These are phyloP conservation scores for Nesometra sesokonis DNA, from an alignment of 35 echinoderm and acorn worm genomes.

Conservation along the genomic window DNA sequence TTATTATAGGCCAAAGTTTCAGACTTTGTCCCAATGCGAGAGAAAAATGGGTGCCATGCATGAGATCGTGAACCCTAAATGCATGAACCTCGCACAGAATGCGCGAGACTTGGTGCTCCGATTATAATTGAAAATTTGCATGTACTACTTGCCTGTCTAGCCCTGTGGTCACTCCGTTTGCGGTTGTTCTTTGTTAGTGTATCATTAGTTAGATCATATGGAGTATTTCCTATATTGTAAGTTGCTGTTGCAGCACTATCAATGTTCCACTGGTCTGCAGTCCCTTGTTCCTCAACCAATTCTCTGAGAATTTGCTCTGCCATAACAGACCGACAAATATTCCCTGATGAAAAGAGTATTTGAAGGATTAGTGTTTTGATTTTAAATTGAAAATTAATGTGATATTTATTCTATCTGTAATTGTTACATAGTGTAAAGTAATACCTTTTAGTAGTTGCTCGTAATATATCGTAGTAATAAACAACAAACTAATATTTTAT, in stretches of 20 bases:
- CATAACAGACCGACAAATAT: conserved; percentile 62
- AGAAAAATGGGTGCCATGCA: no score
- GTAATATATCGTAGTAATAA: no score
- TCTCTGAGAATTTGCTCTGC: conserved; percentile 39
- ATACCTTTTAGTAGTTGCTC: no score
- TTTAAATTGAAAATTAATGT: background rate
- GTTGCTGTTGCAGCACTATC: conserved; percentile 69
- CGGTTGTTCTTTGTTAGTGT: conserved; percentile 19
- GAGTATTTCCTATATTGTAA: conserved; percentile 68
- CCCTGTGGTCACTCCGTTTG: conserved; percentile 21
- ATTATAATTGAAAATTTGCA: no score
- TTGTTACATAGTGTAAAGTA: no score
- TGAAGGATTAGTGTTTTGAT: background rate
- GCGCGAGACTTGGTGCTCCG: no score
- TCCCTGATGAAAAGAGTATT: conserved; percentile 23
- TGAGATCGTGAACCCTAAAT: no score
- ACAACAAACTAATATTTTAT: no score
- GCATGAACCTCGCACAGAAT: no score
- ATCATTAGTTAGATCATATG: conserved; percentile 46
- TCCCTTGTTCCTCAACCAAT: conserved; percentile 9
- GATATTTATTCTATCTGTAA: background rate
- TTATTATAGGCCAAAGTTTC: no score
- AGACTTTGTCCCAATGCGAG: no score
- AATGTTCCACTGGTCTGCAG: conserved; percentile 40
- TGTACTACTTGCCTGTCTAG: conserved; percentile 30